phyloP scores from a whole-genome alignment of 2,888 invertebrate species.

The Troilus luridus region DNA sequence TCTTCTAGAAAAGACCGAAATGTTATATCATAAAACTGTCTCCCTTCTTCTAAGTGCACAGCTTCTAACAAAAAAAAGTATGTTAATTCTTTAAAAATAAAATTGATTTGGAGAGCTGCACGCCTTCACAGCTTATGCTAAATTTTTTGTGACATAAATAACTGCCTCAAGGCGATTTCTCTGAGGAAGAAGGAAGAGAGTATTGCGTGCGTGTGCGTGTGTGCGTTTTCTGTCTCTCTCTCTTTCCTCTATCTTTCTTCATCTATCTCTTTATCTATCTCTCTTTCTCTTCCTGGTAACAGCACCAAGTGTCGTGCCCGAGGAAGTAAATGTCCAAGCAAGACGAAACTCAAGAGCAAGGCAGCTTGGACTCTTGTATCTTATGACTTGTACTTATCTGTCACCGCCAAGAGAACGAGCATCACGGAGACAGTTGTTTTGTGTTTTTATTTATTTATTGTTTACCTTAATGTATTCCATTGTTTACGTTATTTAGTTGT shows the following conservation, averaged over 20 bases:
- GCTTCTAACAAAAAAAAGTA: not conserved
- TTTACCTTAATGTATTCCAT: slow-evolving; percentile 20
- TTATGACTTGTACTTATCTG: slow-evolving; percentile 37
- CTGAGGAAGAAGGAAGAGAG: slow-evolving; percentile 59
- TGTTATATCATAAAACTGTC: slow-evolving; percentile 51
- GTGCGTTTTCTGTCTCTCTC: slow-evolving; percentile 47
- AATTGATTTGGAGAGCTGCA: slow-evolving; percentile 40
- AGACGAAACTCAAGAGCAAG: slow-evolving; percentile 57
- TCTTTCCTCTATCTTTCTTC: slow-evolving; percentile 48
- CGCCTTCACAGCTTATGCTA: slow-evolving; percentile 59
- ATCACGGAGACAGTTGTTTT: slow-evolving; percentile 55
- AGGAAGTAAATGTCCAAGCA: slow-evolving; percentile 67
- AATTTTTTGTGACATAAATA: slow-evolving; percentile 52
- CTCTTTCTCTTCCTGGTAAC: slow-evolving; percentile 67
- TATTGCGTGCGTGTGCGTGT: slow-evolving; percentile 50
- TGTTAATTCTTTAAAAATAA: not conserved
- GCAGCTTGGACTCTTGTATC: slow-evolving; percentile 54
- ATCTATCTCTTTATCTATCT: slow-evolving; percentile 60
- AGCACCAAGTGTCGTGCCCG: slow-evolving; percentile 72
- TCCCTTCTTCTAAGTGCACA: slow-evolving; percentile 55
- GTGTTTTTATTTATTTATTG: slow-evolving; percentile 49
- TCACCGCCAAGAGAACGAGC: slow-evolving; percentile 54
- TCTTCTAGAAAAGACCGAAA: too few species aligned
- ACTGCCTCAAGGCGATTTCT: slow-evolving; percentile 53
- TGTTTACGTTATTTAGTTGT: slow-evolving; percentile 49